Evolutionary conservation across 2,113 vertebrate species (phyloP), one percentile per base, ranked within the genome.

Genomic region (Heteronetta atricapilla): DNA sequence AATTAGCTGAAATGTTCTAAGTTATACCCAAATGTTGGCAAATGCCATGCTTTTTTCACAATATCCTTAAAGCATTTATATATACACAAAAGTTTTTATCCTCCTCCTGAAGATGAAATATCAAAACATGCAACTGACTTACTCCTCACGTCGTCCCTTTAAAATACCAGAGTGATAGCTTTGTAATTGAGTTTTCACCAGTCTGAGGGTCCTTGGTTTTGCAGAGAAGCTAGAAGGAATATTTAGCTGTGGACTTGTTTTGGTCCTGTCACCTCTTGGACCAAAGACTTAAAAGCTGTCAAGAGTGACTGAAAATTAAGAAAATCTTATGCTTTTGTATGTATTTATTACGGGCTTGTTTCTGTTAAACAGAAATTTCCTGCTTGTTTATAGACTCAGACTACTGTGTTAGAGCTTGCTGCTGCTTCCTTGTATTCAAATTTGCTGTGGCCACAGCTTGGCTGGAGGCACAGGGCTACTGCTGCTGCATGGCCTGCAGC

Each of bases 351-450:
- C 1, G 3, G 19, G 22, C 17, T 53, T 3, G 53, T 84, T 56
- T 34, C 12, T 74, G 2, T 25, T 44, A 19, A 58, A 66, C 3
- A 26, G 34, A 40, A 13, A 10, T 50, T 68, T 81, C 11, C 10
- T 52, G 8, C 68, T 29, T 10, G 40, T 6, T 23, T 56, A 40
- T 20, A 42, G 31, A 6, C 5, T 46, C 33, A 33, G 36, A 15
- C 21, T 56, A 26, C 55, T 33, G 56, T 70, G 14, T 12, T 62
- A 1, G 33, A 46, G 13, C 38, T 74, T 63, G 53, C n/a, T 3
- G 5, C 26, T 0, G 0, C 38, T 89, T 7, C 33, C 4, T 46
- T 3, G 3, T 33, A 72, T 46, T 31, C 34, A 20, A 56, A n/a
- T 14, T 1, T 53, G 25, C 4, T 66, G 2, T 19, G 59, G 31